Evolutionary conservation across 2,888 invertebrate genomes (phyloP), one percentile per base, ranked within the genome.

Genomic region (Melipona beecheii): DNA sequence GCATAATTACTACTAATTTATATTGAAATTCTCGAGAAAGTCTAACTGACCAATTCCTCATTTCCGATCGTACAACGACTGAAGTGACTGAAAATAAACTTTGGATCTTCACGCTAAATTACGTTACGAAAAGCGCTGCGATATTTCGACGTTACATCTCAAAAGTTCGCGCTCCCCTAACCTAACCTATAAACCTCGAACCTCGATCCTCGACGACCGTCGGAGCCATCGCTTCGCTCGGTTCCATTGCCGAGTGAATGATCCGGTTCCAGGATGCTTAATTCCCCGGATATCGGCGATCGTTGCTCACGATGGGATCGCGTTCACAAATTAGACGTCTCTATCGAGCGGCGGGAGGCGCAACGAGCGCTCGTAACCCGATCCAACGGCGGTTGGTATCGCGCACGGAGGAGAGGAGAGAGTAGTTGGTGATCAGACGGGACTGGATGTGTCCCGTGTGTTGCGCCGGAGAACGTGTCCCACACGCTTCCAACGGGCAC

Each of bases 401-500:
- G 65, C 71, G 52, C 73, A 70, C 75, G 62, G 62, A 69, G 54
- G 71, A 43, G 43, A 11, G 9, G 43, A 43, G 43, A 43, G 43
- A 43, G 9, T 9, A 43, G 43, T 9, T 43, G 43, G 71, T 77
- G 83, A 85, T 85, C 74, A 54, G 64, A 74, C 74, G 36, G n/a
- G 74, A 19, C 24, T 66, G 74, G 27, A 66, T 66, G 74, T 66
- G 74, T 75, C 65, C 73, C 54, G 65, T 52, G 54, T 36, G 54
- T 36, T 27, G 64, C 36, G 64, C 64, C 64, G 31, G 11, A 24
- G 74, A 75, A 75, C 65, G 74, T 75, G 74, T 75, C 74, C 65
- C 74, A 43, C 56, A 75, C 78, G 76, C 83, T 82, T 87, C 83
- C 85, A 43, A 81, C 90, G 90, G 92, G 87, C 92, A 91, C 91